These are phyloP conservation scores for Synanthedon formicaeformis DNA, from an alignment of 2,888 invertebrate genomes.

Conservation along the genomic window DNA sequence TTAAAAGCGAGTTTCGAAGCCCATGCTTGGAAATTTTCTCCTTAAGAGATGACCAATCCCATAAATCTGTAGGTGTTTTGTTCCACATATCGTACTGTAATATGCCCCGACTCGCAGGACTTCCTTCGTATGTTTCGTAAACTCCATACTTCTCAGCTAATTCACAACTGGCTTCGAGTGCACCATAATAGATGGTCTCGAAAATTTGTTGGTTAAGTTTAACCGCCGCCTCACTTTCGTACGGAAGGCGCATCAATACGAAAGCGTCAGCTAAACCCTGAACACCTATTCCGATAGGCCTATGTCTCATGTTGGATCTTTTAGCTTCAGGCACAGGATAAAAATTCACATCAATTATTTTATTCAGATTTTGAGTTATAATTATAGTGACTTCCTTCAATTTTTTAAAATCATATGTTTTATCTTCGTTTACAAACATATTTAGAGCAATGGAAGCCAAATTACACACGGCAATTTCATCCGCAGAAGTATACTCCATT, in stretches of 20 bases:
- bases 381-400: slow-evolving; percentile 89
- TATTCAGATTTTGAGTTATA: slow-evolving; percentile 92
- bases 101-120: slow-evolving; percentile 94
- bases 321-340: slow-evolving; percentile 94
- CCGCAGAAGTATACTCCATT: slow-evolving; percentile 90
- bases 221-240: slow-evolving; percentile 88
- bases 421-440: slow-evolving; percentile 87
- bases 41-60: slow-evolving; percentile 90
- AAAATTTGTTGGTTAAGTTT: slow-evolving; percentile 95
- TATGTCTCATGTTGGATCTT: slow-evolving; percentile 87
- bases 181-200: slow-evolving; percentile 98
- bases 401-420: slow-evolving; percentile 88
- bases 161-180: slow-evolving; percentile 95
- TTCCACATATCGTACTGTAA: slow-evolving; percentile 99
- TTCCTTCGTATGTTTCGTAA: slow-evolving; percentile 92
- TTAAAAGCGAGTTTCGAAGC: slow-evolving; percentile 89
- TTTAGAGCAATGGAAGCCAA: slow-evolving; percentile 97
- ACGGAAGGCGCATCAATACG: slow-evolving; percentile 91
- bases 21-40: slow-evolving; percentile 89
- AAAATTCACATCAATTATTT: slow-evolving; percentile 95
- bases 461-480: slow-evolving; percentile 98
- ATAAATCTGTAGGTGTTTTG: slow-evolving; percentile 85
- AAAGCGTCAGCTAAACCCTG: slow-evolving; percentile 98
- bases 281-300: slow-evolving; percentile 93
- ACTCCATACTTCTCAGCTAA: slow-evolving; percentile 85